Evolutionary conservation across 1,140 invertebrate genomes (phyloP), one percentile per base, ranked within the genome.

Genomic region (Phymastichus coffea): DNA sequence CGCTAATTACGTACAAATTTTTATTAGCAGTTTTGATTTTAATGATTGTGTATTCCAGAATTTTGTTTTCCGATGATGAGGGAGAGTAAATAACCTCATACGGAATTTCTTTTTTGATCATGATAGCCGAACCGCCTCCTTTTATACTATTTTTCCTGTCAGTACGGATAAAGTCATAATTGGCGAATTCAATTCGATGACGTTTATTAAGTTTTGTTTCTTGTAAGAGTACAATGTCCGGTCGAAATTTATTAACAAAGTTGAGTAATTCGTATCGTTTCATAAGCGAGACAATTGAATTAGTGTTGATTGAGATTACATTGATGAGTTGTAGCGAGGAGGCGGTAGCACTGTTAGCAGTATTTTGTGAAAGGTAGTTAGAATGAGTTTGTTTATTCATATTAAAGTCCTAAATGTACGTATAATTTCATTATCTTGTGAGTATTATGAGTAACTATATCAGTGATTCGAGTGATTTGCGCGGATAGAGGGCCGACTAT

Each of bases 191-290:
- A 3, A 53, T 4, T 15, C 15, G n/a, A 19, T 53, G 49, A 4
- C 15, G 38, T 40, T 40, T 15, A n/a, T 23, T 40, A n/a, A 53
- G 22, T 40, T 53, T 53, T 26, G 49, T 53, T 41, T 53, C 49
- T 10, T 2, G 6, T 25, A 53, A 9, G 3, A 53, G 19, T 4
- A 41, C 2, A 7, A 53, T 35, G 15, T 53, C 35, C 2, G 37
- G 49, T 1, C 17, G 25, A 8, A 40, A 8, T 26, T n/a, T 40
- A 2, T 40, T 26, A 9, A 22, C 17, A 2, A 53, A 28, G 7
- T 40, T 53, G 2, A 41, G n/a, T 26, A 53, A 20, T 9, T 26
- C n/a, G 7, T 28, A 1, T 15, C 49, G 35, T 28, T 22, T 40
- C 15, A 12, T 3, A 28, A 37, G 35, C 2, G 37, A 37, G 4